phyloP scores from a whole-genome alignment of 2,113 vertebrate genomes.

The Narcine bancroftii region DNA sequence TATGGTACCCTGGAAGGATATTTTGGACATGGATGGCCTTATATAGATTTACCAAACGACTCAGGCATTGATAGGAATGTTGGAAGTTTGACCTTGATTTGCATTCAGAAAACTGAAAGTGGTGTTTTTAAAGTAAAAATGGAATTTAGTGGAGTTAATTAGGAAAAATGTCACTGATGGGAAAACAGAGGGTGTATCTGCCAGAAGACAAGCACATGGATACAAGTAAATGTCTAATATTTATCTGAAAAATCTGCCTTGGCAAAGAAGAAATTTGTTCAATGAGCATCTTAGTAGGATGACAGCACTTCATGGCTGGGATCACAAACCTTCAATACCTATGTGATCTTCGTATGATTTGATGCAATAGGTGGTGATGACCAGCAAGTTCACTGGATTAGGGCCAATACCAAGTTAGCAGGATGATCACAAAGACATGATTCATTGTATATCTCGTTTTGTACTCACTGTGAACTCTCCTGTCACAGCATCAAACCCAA shows the following conservation, averaged over 20 bases:
- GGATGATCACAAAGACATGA: neutral
- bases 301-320: neutral
- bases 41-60: neutral
- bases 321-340: neutral
- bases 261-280: slow-evolving; percentile 54
- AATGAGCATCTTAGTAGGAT: neutral
- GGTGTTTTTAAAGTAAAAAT: neutral
- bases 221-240: neutral
- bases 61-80: too few relatives aligned
- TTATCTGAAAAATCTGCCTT: too few relatives aligned
- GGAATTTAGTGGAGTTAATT: neutral
- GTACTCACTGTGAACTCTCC: slow-evolving; percentile 92
- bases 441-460: neutral
- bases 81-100: neutral
- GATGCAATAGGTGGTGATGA: neutral
- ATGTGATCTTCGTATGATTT: neutral
- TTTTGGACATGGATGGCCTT: neutral
- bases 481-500: slow-evolving; percentile 92
- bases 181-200: neutral
- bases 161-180: neutral
- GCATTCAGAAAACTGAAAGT: neutral
- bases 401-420: neutral
- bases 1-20: neutral
- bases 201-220: neutral
- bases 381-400: neutral